phyloP scores from a whole-genome alignment of 2,888 invertebrate species.

The Diaphora mendica region DNA sequence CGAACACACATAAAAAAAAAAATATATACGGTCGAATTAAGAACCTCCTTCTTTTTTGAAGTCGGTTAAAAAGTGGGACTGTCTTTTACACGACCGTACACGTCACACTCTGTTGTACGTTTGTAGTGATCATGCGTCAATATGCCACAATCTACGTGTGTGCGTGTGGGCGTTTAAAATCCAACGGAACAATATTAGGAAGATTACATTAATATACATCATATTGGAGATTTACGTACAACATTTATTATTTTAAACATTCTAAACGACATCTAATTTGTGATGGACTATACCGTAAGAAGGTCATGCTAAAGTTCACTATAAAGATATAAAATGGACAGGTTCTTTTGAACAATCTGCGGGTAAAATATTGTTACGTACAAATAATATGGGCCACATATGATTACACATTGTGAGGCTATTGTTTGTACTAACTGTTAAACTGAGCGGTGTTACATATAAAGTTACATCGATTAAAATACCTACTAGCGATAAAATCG shows the following conservation, averaged over 20 bases:
- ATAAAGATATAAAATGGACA: constrained; percentile 70
- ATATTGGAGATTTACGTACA: constrained; percentile 47
- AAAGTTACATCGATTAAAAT: constrained; percentile 13
- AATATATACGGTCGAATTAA: too few species aligned
- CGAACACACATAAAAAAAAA: too few species aligned
- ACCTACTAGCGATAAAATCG: constrained; percentile 1
- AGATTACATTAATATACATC: constrained; percentile 40
- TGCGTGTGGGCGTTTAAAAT: neutral
- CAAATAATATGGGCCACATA: constrained; percentile 50
- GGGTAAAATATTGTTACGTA: constrained; percentile 51
- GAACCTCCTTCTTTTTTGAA: too few species aligned
- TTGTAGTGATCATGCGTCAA: neutral
- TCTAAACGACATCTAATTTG: constrained; percentile 53
- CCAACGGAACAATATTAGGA: constrained; percentile 38
- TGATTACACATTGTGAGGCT: constrained; percentile 51
- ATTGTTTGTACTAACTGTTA: constrained; percentile 23
- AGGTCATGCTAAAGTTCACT: constrained; percentile 47
- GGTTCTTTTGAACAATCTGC: constrained; percentile 51
- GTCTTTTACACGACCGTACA: constrained; percentile 9
- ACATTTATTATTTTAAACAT: constrained; percentile 47
- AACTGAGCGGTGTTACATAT: constrained; percentile 54
- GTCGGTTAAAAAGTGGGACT: constrained; percentile 5
- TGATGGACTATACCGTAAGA: constrained; percentile 56
- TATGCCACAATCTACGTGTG: neutral
- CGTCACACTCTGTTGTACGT: neutral